Base-by-base conservation (phyloP, 2,888 invertebrate species). In the Drosophila helvetica region DNA sequence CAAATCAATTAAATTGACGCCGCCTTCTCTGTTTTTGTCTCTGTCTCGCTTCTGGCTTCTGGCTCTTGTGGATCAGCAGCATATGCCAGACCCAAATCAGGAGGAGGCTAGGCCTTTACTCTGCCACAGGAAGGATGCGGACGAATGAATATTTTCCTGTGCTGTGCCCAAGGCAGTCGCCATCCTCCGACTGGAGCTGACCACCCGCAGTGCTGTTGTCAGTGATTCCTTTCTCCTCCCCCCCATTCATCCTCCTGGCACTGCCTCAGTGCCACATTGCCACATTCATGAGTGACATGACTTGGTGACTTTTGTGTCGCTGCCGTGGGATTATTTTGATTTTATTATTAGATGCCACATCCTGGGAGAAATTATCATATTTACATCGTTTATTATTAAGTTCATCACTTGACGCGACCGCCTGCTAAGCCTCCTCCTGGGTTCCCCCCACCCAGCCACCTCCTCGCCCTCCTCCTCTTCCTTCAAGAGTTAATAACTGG, bases 331-430 rank as follows among this genome's bases (percentile, higher is more conserved):
- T 92, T 91, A 91, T 81, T 91, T 89, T 91, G 91, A 91, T 91
- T 91, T 91, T 90, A 90, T 91, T 92, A 91, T 91, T 92, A 91
- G 90, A 91, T 91, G 86, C 91, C 91, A 91, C 91, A 91, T 90
- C 90, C 91, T 91, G 91, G 85, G 91, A 88, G 89, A 92, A 92
- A 92, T 92, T 92, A 92, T 91, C 92, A 92, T 92, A 92, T 92
- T 92, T 92, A 90, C 89, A 90, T 92, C 92, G 91, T 92, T 92
- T 92, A 92, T 92, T 92, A 92, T 92, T 91, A 92, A 91, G 89
- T 91, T 91, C 90, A 91, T 90, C 91, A 91, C 91, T 90, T 88
- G 88, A 83, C 51, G 58, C 67, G 80, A 73, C 75, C 70, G 50
- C 58, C 56, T 51, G 22, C 46, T 12, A 33, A 51, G 52, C 12